Evolutionary conservation across 2,113 vertebrate genomes (phyloP).

Genomic region (Entomyzon cyanotis): DNA sequence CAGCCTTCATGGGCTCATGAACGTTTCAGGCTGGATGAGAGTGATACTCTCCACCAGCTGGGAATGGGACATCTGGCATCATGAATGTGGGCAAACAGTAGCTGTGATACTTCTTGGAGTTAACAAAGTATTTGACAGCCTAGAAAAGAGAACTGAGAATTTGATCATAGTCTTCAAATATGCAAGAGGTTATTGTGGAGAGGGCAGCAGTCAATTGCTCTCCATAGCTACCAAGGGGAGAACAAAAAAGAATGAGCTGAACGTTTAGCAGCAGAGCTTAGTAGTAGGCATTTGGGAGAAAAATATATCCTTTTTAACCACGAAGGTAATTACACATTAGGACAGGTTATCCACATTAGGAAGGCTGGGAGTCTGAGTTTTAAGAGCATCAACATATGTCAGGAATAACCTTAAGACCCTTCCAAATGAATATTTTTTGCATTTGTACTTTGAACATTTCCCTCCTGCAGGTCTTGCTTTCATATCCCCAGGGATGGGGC

Average conservation of each 20-base stretch:
- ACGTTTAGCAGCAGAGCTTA: neutral
- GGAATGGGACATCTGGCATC: neutral
- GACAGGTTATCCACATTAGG: neutral
- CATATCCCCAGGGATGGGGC: neutral
- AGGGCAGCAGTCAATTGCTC: neutral
- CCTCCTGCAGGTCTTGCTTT: neutral
- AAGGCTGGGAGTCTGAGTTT: neutral
- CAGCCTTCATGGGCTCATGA: neutral
- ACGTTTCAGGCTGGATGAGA: accelerated
- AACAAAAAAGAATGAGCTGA: neutral
- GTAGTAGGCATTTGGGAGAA: neutral
- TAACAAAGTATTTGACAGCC: neutral
- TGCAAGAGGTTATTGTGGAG: neutral
- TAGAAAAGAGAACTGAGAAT: neutral
- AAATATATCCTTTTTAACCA: neutral
- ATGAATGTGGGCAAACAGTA: neutral
- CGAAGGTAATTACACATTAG: neutral
- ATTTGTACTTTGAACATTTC: neutral
- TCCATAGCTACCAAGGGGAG: neutral
- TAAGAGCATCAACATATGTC: neutral
- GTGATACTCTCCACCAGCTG: neutral
- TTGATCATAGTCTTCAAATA: neutral
- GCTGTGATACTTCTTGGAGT: neutral
- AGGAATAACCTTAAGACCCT: neutral
- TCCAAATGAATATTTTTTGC: neutral